phyloP scores from a whole-genome alignment of 2,113 vertebrate genomes.

The rabbit (Oryctolagus cuniculus) region DNA sequence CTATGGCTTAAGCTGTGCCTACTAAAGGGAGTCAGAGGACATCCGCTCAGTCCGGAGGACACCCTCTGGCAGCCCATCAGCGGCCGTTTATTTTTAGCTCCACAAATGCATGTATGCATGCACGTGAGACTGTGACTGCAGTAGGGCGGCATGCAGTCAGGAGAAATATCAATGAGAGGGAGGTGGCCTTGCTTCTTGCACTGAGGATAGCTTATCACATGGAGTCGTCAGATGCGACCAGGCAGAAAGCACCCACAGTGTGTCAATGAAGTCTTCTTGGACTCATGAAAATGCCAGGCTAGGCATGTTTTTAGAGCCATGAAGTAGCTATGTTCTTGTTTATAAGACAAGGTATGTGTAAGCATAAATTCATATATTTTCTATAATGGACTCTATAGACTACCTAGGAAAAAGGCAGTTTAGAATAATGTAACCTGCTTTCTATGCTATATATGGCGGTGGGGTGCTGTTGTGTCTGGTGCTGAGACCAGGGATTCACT shows the following conservation, averaged over 20 bases:
- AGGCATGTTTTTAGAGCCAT: constrained; percentile 49
- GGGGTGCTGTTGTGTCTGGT: neutral
- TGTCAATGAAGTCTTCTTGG: constrained; percentile 72
- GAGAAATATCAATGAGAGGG: constrained; percentile 75
- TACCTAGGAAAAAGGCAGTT: neutral
- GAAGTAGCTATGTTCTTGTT: constrained; percentile 46
- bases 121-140: constrained; percentile 66
- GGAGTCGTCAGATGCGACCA: constrained; percentile 84
- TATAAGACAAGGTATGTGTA: neutral
- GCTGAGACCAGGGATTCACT: constrained; percentile 23
- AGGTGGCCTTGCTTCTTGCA: constrained; percentile 47
- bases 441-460: neutral
- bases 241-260: constrained; percentile 4
- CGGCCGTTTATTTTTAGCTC: constrained; percentile 74
- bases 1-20: constrained; percentile 30
- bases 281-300: constrained; percentile 71
- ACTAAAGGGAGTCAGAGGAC: constrained; percentile 2
- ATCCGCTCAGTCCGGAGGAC: constrained; percentile 38
- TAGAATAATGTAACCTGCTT: neutral
- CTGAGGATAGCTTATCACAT: constrained; percentile 70
- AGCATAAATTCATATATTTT: neutral
- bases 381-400: neutral
- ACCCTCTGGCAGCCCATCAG: constrained; percentile 60
- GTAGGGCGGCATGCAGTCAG: constrained; percentile 70
- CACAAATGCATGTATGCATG: constrained; percentile 33